Evolutionary conservation across 2,888 invertebrate genomes (phyloP).

Genomic region (Elmis aenea): DNA sequence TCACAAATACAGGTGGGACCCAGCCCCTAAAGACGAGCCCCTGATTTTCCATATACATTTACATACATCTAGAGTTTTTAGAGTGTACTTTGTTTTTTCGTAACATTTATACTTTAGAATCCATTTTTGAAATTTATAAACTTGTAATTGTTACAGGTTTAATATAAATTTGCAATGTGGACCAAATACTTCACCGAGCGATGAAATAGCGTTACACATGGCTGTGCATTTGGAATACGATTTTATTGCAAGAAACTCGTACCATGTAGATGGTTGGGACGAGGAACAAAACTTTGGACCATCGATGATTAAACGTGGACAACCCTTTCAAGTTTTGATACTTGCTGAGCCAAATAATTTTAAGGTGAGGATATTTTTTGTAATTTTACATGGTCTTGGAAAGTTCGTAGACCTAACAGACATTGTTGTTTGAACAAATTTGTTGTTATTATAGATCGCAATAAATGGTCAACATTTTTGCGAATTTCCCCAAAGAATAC

Average conservation of each 20-base stretch:
- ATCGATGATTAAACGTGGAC: slow-evolving; percentile 1
- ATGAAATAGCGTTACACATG: slow-evolving; percentile 9
- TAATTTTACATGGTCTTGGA: background rate
- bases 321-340: slow-evolving; percentile 11
- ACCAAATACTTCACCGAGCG: slow-evolving; percentile 3
- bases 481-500: slow-evolving; percentile 65
- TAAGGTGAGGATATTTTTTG: slow-evolving; percentile 46
- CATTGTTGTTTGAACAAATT: too few relatives aligned
- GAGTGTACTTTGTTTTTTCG: too few relatives aligned
- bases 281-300: slow-evolving; percentile 3
- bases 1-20: too few relatives aligned
- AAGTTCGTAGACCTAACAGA: too few relatives aligned
- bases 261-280: slow-evolving; percentile 3
- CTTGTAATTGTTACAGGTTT: too few relatives aligned
- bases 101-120: too few relatives aligned
- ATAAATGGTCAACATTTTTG: slow-evolving; percentile 67
- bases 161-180: slow-evolving; percentile 7
- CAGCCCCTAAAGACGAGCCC: too few relatives aligned
- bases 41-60: too few relatives aligned
- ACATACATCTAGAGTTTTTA: too few relatives aligned
- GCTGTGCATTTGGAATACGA: slow-evolving; percentile 1
- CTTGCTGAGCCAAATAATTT: slow-evolving; percentile 11
- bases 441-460: slow-evolving; percentile 4
- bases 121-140: too few relatives aligned
- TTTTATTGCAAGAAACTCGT: slow-evolving; percentile 4